These are phyloP conservation scores for Cotesia typhae DNA, from an alignment of 1,140 invertebrate genomes.

Conservation along the genomic window DNA sequence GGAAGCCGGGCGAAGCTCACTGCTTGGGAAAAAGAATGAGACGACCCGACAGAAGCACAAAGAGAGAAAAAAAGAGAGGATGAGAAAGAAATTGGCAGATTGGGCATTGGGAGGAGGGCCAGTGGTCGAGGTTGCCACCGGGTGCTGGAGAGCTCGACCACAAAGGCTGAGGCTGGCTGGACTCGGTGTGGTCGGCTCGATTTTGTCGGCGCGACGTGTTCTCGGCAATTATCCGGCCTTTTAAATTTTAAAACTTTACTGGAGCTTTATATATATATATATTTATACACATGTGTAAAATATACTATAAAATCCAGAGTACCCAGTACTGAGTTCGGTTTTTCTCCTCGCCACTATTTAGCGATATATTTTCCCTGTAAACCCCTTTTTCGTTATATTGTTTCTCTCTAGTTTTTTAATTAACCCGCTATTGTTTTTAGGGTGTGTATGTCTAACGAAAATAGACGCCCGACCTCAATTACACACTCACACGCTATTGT, in stretches of 20 bases:
- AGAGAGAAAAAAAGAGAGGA: constrained; percentile 10
- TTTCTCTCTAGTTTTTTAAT: too few species aligned
- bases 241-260: constrained; percentile 56
- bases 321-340: too few species aligned
- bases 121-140: constrained; percentile 26
- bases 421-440: too few species aligned
- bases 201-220: constrained; percentile 63
- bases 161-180: constrained; percentile 54
- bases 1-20: background rate
- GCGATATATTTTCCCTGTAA: too few species aligned
- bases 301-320: too few species aligned
- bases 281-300: too few species aligned
- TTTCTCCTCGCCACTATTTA: too few species aligned
- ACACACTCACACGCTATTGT: too few species aligned
- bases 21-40: constrained; percentile 27
- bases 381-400: too few species aligned
- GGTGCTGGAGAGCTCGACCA: constrained; percentile 50
- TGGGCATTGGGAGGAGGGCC: constrained; percentile 12
- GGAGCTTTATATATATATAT: constrained; percentile 42
- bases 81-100: constrained; percentile 45
- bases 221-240: constrained; percentile 64
- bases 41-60: too few species aligned
- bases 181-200: constrained; percentile 56
- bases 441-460: too few species aligned
- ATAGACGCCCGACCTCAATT: too few species aligned